These are phyloP conservation scores for Cyanocitta stelleri DNA, from an alignment of 2,113 vertebrate species.

Conservation along the genomic window DNA sequence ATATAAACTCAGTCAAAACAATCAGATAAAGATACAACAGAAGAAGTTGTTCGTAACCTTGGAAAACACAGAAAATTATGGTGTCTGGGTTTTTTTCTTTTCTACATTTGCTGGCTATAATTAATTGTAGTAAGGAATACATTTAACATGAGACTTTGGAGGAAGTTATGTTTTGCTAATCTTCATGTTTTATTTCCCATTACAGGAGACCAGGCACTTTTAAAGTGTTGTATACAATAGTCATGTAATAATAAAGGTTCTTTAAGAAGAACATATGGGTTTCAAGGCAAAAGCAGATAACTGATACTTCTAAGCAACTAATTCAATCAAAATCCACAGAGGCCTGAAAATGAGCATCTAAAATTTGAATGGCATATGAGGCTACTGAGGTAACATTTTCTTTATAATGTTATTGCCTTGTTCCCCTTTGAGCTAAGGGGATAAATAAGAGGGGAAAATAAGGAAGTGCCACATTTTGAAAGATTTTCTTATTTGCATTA, in stretches of 20 bases:
- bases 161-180: not conserved
- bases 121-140: not conserved
- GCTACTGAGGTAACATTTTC: not conserved
- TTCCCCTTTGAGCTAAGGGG: not conserved
- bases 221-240: not conserved
- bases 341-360: not conserved
- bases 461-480: not conserved
- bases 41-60: not conserved
- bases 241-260: not conserved
- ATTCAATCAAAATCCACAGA: not conserved
- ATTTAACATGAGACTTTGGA: not conserved
- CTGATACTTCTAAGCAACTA: not conserved
- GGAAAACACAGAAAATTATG: not conserved
- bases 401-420: not conserved
- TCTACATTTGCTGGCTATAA: not conserved
- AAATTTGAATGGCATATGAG: not conserved
- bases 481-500: constrained; percentile 3
- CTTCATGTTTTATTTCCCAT: not conserved
- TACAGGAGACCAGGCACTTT: not conserved
- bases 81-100: not conserved
- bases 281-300: not conserved
- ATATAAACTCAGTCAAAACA: not conserved
- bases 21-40: not conserved
- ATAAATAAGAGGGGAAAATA: not conserved
- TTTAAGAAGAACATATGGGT: not conserved